Conservation (phyloP, 1,140 invertebrate species). For the Mamestra configurata region DNA sequence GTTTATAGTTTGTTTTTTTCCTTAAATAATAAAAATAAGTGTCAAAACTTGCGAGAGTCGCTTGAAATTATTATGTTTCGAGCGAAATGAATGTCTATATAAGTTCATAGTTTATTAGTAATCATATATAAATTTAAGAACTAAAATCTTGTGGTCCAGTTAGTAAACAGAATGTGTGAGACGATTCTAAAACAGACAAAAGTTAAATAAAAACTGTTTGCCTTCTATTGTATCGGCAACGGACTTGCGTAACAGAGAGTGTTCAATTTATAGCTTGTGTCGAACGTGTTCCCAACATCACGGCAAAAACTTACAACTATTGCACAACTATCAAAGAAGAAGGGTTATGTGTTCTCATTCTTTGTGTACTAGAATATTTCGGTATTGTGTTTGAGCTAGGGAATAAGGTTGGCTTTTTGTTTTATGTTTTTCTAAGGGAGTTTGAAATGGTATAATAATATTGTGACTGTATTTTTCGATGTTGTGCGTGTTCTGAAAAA, state of each 20-base stretch:
- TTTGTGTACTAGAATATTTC: neutral
- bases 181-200: neutral
- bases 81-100: too few relatives aligned
- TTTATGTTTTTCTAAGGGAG: neutral
- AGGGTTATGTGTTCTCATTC: conserved; percentile 4
- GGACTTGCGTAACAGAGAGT: conserved; percentile 20
- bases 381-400: neutral
- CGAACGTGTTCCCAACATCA: conserved; percentile 9
- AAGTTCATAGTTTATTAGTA: too few relatives aligned
- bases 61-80: too few relatives aligned
- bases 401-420: conserved; percentile 9
- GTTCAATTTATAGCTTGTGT: conserved; percentile 32
- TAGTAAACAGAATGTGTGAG: neutral
- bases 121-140: neutral
- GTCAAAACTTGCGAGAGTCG: too few relatives aligned
- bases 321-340: conserved; percentile 20
- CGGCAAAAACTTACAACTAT: conserved; percentile 2
- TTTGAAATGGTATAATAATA: neutral
- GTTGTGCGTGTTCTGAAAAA: neutral
- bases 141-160: neutral
- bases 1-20: too few relatives aligned
- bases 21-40: too few relatives aligned
- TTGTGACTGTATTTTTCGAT: neutral
- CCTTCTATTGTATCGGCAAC: conserved; percentile 6
- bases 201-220: conserved; percentile 47